phyloP scores from a whole-genome alignment of 1,140 invertebrate species.

The Cheumatopsyche charites region DNA sequence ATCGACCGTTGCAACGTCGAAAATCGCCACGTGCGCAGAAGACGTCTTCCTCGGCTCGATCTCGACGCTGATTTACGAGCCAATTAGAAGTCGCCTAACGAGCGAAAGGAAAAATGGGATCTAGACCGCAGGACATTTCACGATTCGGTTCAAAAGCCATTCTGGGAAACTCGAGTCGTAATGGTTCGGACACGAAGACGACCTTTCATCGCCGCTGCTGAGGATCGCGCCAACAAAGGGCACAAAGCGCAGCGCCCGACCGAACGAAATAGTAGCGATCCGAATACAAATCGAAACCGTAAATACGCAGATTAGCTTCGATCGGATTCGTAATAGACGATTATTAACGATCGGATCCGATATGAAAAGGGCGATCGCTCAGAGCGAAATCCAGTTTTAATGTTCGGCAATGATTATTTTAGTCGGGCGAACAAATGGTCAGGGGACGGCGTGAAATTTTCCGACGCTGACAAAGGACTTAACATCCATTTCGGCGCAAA shows the following conservation, averaged over 20 bases:
- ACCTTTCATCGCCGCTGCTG: neutral
- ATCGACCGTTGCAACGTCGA: constrained; percentile 9
- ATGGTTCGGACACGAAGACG: neutral
- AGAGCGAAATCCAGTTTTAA: no score
- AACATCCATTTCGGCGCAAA: constrained; percentile 32
- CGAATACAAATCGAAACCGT: no score
- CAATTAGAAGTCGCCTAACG: neutral
- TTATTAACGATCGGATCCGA: no score
- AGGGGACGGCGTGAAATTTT: constrained; percentile 26
- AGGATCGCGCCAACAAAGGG: neutral
- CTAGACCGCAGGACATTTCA: neutral
- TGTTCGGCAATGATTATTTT: constrained; percentile 17
- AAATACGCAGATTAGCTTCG: no score
- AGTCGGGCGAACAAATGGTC: neutral
- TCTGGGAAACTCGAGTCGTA: neutral
- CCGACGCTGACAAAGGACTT: constrained; percentile 36
- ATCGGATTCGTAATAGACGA: no score
- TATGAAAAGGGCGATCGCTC: no score
- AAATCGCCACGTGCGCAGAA: constrained; percentile 3
- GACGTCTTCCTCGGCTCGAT: neutral
- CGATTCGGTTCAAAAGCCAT: neutral
- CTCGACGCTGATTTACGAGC: neutral
- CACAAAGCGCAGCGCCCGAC: no score
- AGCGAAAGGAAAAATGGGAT: neutral
- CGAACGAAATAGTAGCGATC: no score